phyloP scores from a whole-genome alignment of 2,888 invertebrate species.

The Sicus ferrugineus region DNA sequence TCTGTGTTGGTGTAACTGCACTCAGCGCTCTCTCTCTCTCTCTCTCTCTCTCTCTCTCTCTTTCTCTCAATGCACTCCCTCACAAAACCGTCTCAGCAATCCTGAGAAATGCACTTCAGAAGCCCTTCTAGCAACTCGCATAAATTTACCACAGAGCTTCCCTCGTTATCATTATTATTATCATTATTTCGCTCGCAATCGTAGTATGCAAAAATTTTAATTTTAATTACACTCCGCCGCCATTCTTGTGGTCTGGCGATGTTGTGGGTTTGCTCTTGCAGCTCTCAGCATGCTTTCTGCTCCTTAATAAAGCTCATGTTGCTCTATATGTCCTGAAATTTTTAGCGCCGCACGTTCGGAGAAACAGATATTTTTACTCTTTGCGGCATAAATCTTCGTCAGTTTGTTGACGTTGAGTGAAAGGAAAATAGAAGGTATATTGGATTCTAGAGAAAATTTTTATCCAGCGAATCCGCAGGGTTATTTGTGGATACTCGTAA shows the following conservation, averaged over 20 bases:
- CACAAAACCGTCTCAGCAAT: too few species aligned
- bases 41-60: too few species aligned
- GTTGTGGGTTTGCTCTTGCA: not conserved
- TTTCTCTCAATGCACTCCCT: too few species aligned
- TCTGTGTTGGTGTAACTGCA: too few species aligned
- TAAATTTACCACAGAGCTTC: not conserved
- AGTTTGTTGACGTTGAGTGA: not conserved
- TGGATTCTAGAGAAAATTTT: too few species aligned
- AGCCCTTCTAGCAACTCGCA: not conserved
- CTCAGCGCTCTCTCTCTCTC: too few species aligned
- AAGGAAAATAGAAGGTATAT: not conserved
- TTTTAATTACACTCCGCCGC: slow-evolving; percentile 16
- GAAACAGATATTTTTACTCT: too few species aligned
- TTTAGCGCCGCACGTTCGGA: too few species aligned
- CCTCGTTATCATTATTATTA: not conserved
- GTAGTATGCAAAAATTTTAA: slow-evolving; percentile 9
- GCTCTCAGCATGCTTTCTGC: not conserved
- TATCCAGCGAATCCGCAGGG: too few species aligned
- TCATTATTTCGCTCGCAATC: slow-evolving; percentile 16
- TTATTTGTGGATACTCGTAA: too few species aligned
- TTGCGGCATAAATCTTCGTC: not conserved
- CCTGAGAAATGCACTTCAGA: too few species aligned
- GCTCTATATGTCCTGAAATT: not conserved
- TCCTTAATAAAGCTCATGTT: slow-evolving; percentile 14
- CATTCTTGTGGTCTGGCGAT: not conserved